Base-by-base conservation (phyloP, 2,888 invertebrate species). In the Pediacus dermestoides region DNA sequence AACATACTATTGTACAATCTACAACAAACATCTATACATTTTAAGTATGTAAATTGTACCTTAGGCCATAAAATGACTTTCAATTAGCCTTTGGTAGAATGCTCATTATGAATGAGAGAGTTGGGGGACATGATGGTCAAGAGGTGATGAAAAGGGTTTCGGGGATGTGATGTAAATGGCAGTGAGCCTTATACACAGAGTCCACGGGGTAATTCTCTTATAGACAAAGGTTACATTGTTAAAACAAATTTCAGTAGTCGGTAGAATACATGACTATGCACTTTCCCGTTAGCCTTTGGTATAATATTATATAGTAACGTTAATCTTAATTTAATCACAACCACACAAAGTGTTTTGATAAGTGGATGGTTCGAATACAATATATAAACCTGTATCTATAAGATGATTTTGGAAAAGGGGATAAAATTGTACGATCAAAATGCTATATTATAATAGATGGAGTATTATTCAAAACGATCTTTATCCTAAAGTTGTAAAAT, bases 11-110 rank as follows among this genome's bases (percentile, higher is more conserved):
- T 49, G 51, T 58, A 61, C 58, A 61, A 58, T 49, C 63, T 64
- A 63, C 64, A 61, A 63, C 60, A 56, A 62, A 64, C 64, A 64
- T 63, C 61, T 63, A 64, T 62, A 61, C 61, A 61, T 58, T 52
- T 44, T 40, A 44, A 44, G 36, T 48, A 39, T 46, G 48, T 42
- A 55, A 55, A 52, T 50, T 54, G 42, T 53, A 52, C 55, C 58
- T 51, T 46, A 43, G 50, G 39, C 41, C 39, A 39, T 34, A 32
- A 36, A 33, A 30, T 18, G 23, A 13, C 9, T 23, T 16, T 28
- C 11, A 32, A 46, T 52, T 43, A 54, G 46, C 34, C 50, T 42
- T 46, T 44, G 51, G 52, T 52, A 50, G 46, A 52, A 54, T 53
- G 56, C 50, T 50, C 54, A 52, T 47, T 48, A 47, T 48, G 52